Base-by-base conservation (phyloP, 2,113 vertebrate genomes). In the Corydoras maculifer region DNA sequence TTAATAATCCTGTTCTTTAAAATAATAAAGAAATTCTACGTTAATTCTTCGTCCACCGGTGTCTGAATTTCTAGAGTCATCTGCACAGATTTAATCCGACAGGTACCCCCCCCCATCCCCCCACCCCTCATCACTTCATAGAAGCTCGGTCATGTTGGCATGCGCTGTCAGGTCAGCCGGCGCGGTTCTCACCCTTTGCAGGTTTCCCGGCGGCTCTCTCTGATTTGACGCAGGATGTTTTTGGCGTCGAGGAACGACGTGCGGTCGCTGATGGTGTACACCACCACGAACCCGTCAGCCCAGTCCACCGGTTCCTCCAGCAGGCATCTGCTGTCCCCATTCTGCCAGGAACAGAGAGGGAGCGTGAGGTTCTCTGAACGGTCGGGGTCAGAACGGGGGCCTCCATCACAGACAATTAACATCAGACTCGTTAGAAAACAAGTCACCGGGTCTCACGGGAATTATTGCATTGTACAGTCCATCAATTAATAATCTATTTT, bases 261-360 rank as follows among this genome's bases (percentile, higher is more conserved):
- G 55, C 76, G 73, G 77, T 90, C 90, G 3, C 79, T 89, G 85
- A 91, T 88, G 81, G 89, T 86, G 84, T 91, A 90, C 14, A 91
- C 90, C 74, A 90, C 88, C 58, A 90, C 79, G 14, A 91, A 90
- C 58, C 86, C 89, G 2, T 91, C 85, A 1, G 85, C 90, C 90
- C 90, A 91, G 62, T 87, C 83, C 82, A 90, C 69, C 0, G 85
- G 90, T 75, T 90, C 87, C 76, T 88, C 85, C 79, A 86, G 68
- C 2, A 88, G 81, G 35, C 86, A 88, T 78, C 81, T 72, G 79
- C 79, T 82, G 72, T 86, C 87, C 0, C 77, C 82, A 65, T 75
- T 78, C 90, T 90, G 81, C 0, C 14, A 73, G 25, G 70, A 66
- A 72, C 53, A 61, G 70, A 15, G 57, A 31, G 18, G 60, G 5